Evolutionary conservation across 2,113 vertebrate species (phyloP), one percentile per base, ranked within the genome.

Genomic region (Tretioscincus oriximinensis): DNA sequence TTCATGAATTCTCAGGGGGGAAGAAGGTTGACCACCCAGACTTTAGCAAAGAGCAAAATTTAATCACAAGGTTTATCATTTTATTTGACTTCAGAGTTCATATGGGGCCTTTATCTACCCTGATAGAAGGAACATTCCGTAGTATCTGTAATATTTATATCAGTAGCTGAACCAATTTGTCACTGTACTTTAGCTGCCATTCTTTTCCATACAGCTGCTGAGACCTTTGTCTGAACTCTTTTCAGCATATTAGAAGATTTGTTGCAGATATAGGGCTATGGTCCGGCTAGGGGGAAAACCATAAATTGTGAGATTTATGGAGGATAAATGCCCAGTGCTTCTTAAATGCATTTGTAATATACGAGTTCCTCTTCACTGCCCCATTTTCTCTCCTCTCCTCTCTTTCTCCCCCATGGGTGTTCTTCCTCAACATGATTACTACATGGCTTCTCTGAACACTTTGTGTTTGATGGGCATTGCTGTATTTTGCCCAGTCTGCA

Each of bases 1-100:
- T 87, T 81, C 78, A 76, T 6, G 28, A 6, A 67, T 7, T n/a
- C 82, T 76, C 0, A 22, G 73, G 31, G 4, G 58, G 45, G 83
- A 81, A 6, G 20, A 2, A n/a, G 73, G 10, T n/a, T 81, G 67
- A 79, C 72, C 31, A 41, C 31, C 65, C 64, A 78, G 68, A 29
- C 78, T 12, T 61, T 1, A 2, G 5, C 4, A 68, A 83, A 77
- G 65, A 68, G 9, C 51, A 28, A 31, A 41, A 29, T 31, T 76
- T 84, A 83, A 90, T 87, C 47, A 5, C 68, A 88, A 51, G 81
- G 76, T 83, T 83, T 87, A 80, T 11, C 75, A 49, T 87, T 85
- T 85, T 82, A 81, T 84, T 76, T 89, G 4, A 5, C 69, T 60
- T 58, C 80, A 35, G 22, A 81, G 7, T 73, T 84, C 66, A 71